Evolutionary conservation across 1,140 invertebrate species (phyloP).

Genomic region (Drosophila kohkoa): DNA sequence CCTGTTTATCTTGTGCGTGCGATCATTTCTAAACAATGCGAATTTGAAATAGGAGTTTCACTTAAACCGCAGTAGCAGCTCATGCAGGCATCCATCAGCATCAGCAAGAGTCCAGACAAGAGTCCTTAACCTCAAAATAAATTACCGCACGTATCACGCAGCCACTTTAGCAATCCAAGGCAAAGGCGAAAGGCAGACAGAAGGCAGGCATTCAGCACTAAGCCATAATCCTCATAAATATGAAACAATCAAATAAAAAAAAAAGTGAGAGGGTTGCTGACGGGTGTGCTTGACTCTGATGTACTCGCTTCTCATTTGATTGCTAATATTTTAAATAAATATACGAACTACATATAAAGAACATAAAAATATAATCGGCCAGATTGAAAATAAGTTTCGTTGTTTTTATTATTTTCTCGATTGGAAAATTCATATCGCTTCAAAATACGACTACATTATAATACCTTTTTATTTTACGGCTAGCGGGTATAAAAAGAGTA

Average conservation of each 20-base stretch:
- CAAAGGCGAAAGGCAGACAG: slow-evolving; percentile 13
- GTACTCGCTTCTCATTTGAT: too few relatives aligned
- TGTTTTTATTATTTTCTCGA: too few relatives aligned
- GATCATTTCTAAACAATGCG: slow-evolving; percentile 59
- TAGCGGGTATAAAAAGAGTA: slow-evolving; percentile 36
- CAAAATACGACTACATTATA: too few relatives aligned
- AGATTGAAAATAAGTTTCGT: too few relatives aligned
- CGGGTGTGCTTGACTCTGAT: too few relatives aligned
- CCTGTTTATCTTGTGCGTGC: slow-evolving; percentile 60
- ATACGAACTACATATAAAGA: too few relatives aligned
- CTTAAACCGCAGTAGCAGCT: slow-evolving; percentile 38
- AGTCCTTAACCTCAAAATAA: slow-evolving; percentile 64
- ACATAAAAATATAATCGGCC: too few relatives aligned
- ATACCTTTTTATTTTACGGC: too few relatives aligned
- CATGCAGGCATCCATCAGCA: slow-evolving; percentile 46
- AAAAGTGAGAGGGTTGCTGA: too few relatives aligned
- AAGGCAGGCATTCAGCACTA: slow-evolving; percentile 56
- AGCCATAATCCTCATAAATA: slow-evolving; percentile 80
- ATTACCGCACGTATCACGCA: slow-evolving; percentile 62
- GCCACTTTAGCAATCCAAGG: slow-evolving; percentile 22
- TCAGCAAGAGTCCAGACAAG: slow-evolving; percentile 31
- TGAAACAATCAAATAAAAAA: slow-evolving; percentile 81
- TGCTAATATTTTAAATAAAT: too few relatives aligned
- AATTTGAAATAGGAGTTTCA: slow-evolving; percentile 50
- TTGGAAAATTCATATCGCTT: too few relatives aligned